Base-by-base conservation (phyloP, 2,113 vertebrate genomes). In the Anolis sagrei region DNA sequence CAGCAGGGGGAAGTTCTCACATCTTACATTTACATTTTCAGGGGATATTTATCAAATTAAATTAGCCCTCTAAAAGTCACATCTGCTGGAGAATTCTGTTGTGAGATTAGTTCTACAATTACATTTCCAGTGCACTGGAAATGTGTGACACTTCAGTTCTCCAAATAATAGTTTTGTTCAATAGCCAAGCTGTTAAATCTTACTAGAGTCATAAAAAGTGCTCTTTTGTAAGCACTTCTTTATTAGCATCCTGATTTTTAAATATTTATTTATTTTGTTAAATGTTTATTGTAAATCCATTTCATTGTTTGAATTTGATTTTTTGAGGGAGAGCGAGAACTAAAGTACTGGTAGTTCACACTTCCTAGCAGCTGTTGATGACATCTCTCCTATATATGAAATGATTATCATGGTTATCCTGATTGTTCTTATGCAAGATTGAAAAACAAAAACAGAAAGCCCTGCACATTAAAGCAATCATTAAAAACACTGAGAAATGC, bases 41-140 rank as follows among this genome's bases (percentile, higher is more conserved):
- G 21, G 61, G 32, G n/a, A 82, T 88, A 87, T 88, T 95, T 90
- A 84, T 78, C 83, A 86, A 88, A 76, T 80, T 92, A 90, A 91
- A 89, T 83, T 89, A 83, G 64, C 81, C 44, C 73, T 90, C 88
- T 78, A 10, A 93, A 91, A 90, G 25, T 89, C 73, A 78, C 23
- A 66, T 89, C 48, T 92, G 36, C 66, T 92, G 78, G 64, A 90
- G 29, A 92, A 91, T 89, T 72, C 82, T 79, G 29, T 73, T 79
- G 48, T 81, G 87, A 84, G 83, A 80, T 88, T 88, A 76, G 6
- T 25, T 89, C 91, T 69, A 68, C 5, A 82, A 76, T 93, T 93
- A 73, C 0, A 23, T 89, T 87, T 89, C 49, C 51, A 81, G 7
- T 49, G 44, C 83, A 66, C 68, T 89, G 39, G 23, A 77, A 82